These are phyloP conservation scores for Hylyphantes graminicola DNA, from an alignment of 1,140 invertebrate species.

Conservation along the genomic window DNA sequence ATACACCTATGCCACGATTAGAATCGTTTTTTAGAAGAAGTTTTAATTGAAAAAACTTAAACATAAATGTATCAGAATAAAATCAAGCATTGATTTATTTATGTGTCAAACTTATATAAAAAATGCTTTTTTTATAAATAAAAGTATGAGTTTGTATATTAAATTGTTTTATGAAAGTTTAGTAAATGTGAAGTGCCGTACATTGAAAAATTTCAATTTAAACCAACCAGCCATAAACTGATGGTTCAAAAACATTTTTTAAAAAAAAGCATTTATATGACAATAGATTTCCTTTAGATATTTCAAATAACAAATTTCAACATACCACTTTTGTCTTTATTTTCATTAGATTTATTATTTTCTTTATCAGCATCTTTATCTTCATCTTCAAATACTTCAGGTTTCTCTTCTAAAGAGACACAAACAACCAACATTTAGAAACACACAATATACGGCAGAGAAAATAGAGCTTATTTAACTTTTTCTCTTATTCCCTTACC, in stretches of 20 bases:
- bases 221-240: neutral
- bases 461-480: neutral
- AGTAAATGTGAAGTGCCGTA: too few species aligned
- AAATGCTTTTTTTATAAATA: too few species aligned
- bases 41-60: too few species aligned
- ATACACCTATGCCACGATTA: too few species aligned
- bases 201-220: neutral
- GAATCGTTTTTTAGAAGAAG: too few species aligned
- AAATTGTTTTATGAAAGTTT: too few species aligned
- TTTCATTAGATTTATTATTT: slow-evolving; percentile 62
- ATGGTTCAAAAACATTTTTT: neutral
- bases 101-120: too few species aligned
- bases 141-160: too few species aligned
- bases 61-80: too few species aligned
- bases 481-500: slow-evolving; percentile 18
- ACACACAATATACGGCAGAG: neutral
- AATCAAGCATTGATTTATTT: too few species aligned
- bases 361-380: slow-evolving; percentile 66
- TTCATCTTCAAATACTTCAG: slow-evolving; percentile 63
- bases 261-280: neutral
- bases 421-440: neutral
- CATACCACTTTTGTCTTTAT: slow-evolving; percentile 55
- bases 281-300: neutral
- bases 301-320: neutral
- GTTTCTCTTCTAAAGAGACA: slow-evolving; percentile 43